Conservation (phyloP, 1,140 invertebrate species). For the Ptiloglossa arizonensis region DNA sequence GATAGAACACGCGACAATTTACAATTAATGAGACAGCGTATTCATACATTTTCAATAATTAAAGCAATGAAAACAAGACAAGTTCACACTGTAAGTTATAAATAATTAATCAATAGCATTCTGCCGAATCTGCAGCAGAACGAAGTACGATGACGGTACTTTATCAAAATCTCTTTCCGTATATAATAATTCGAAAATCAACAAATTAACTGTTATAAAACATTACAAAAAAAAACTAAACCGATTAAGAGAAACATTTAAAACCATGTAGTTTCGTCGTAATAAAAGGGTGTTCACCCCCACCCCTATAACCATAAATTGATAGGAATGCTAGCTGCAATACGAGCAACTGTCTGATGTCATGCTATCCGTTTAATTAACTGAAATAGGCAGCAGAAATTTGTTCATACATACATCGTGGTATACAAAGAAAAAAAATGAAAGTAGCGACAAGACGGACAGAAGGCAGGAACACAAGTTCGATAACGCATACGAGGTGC, state of each 20-base stretch:
- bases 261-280: constrained; percentile 2
- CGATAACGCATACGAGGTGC: not conserved
- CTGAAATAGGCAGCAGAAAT: constrained; percentile 73
- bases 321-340: constrained; percentile 72
- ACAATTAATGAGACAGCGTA: not conserved
- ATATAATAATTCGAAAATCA: not conserved
- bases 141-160: not conserved
- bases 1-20: too few relatives aligned
- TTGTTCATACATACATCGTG: constrained; percentile 56
- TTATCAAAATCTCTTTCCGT: not conserved
- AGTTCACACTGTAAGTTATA: constrained; percentile 8
- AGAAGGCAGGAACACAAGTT: not conserved
- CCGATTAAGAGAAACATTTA: not conserved
- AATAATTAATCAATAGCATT: constrained; percentile 47
- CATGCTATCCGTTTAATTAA: constrained; percentile 76
- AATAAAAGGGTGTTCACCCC: constrained; percentile 55
- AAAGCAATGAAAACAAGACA: not conserved
- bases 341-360: constrained; percentile 72
- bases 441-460: constrained; percentile 29
- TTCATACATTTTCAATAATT: not conserved
- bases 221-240: not conserved
- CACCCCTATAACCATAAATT: constrained; percentile 58
- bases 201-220: too few relatives aligned
- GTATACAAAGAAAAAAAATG: constrained; percentile 32
- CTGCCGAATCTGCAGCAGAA: constrained; percentile 2